Percentiles rank a stretch among this genome's conserved stretches.
These are phyloP conservation scores for Leucophenga varia DNA, from an alignment of 1,140 invertebrate species.

Conservation along the genomic window DNA sequence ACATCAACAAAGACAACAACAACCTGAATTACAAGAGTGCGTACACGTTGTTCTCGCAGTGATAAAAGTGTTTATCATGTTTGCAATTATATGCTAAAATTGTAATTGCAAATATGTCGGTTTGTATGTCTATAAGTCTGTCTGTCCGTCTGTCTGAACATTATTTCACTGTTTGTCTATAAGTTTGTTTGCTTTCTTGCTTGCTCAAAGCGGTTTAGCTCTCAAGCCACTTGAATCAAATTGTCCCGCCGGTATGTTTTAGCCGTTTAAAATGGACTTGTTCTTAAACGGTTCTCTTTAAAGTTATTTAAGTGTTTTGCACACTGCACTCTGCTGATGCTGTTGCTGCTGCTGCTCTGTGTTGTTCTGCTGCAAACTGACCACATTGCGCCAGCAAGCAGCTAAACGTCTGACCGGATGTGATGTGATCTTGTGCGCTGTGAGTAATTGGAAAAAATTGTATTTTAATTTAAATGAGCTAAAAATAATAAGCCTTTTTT, in stretches of 20 bases:
- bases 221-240: slow-evolving; percentile 3
- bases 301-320: too few relatives aligned
- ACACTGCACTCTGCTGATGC: too few relatives aligned
- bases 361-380: too few relatives aligned
- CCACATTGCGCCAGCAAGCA: too few relatives aligned
- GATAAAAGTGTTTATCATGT: slow-evolving; percentile 55
- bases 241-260: slow-evolving; percentile 4
- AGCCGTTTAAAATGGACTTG: slow-evolving; percentile 47
- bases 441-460: too few relatives aligned
- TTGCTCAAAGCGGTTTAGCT: background rate
- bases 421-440: too few relatives aligned
- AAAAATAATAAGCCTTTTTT: too few relatives aligned
- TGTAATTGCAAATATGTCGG: slow-evolving; percentile 51
- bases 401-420: too few relatives aligned
- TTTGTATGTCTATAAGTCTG: slow-evolving; percentile 38
- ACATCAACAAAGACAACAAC: too few relatives aligned
- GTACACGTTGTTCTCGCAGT: background rate
- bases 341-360: too few relatives aligned
- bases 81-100: slow-evolving; percentile 55
- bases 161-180: background rate
- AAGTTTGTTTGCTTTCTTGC: background rate
- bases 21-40: slow-evolving; percentile 14
- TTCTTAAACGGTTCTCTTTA: slow-evolving; percentile 53
- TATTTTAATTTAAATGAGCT: too few relatives aligned
- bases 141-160: slow-evolving; percentile 1